Percentiles rank a stretch among this genome's conserved stretches.
Conservation (phyloP, 2,888 invertebrate genomes). For the Eupithecia tripunctaria region DNA sequence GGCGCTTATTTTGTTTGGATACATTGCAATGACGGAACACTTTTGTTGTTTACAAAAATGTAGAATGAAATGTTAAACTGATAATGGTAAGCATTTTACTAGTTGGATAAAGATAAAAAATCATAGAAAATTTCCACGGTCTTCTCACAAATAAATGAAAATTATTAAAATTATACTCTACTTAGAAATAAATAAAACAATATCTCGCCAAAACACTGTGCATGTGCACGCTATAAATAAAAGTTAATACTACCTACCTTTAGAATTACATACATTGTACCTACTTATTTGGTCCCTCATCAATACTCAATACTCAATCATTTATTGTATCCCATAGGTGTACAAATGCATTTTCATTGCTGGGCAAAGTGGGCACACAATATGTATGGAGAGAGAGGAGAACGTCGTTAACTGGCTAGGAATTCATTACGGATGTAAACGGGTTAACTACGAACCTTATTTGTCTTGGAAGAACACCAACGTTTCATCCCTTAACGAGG, state of each 20-base stretch:
- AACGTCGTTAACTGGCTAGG: too few relatives aligned
- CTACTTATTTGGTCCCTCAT: neutral
- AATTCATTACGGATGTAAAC: too few relatives aligned
- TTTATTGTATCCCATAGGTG: too few relatives aligned
- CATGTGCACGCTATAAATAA: neutral
- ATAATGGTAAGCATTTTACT: too few relatives aligned
- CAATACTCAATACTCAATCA: too few relatives aligned
- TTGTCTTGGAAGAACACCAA: too few relatives aligned
- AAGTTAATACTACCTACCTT: neutral
- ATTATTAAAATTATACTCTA: neutral
- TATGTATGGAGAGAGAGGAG: too few relatives aligned
- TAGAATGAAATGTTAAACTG: neutral
- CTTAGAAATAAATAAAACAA: neutral
- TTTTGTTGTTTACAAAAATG: neutral
- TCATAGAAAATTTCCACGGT: neutral
- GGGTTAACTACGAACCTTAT: too few relatives aligned
- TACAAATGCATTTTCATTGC: too few relatives aligned
- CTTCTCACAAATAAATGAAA: neutral
- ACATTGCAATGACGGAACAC: constrained; percentile 22
- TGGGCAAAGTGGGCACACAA: too few relatives aligned
- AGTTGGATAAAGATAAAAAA: too few relatives aligned
- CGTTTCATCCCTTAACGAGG: too few relatives aligned
- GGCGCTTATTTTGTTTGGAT: constrained; percentile 36
- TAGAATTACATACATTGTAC: neutral
- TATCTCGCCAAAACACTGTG: neutral